Conservation (phyloP, 1,140 invertebrate species). For the Lepidurus couesii region DNA sequence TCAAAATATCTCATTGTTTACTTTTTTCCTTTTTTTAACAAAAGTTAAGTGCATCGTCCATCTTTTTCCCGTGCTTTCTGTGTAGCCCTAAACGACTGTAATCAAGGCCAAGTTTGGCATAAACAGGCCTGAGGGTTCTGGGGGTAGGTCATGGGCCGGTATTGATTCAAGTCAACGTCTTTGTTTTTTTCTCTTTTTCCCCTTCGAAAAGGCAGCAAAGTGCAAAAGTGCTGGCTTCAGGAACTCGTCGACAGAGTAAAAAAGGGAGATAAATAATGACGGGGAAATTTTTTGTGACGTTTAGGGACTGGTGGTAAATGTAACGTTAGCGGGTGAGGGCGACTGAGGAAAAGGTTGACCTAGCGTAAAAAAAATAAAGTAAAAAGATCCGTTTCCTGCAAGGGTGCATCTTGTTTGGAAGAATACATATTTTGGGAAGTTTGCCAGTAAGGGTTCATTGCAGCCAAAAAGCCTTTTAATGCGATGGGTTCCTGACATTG, state of each 20-base stretch:
- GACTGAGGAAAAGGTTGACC: neutral
- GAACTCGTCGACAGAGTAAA: neutral
- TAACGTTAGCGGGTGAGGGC: neutral
- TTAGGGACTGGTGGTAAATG: neutral
- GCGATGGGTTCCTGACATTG: neutral
- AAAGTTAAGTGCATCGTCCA: no score
- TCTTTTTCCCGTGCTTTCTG: no score
- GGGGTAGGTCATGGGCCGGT: no score
- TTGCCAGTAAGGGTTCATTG: neutral
- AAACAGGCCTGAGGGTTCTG: no score
- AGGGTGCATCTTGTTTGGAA: neutral
- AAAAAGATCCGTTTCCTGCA: neutral
- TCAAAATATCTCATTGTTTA: no score
- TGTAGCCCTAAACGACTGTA: no score
- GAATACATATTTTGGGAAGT: neutral
- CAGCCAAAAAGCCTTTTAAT: constrained; percentile 14
- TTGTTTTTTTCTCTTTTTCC: no score
- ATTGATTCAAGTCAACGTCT: no score
- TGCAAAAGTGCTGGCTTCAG: neutral
- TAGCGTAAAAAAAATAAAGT: neutral
- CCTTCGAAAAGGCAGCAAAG: neutral
- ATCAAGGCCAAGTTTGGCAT: no score
- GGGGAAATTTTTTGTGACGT: neutral
- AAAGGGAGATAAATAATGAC: neutral
- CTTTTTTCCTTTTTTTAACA: no score